Evolutionary conservation across 2,888 invertebrate species (phyloP), one percentile per base, ranked within the genome.

Genomic region (Andrena praecox): DNA sequence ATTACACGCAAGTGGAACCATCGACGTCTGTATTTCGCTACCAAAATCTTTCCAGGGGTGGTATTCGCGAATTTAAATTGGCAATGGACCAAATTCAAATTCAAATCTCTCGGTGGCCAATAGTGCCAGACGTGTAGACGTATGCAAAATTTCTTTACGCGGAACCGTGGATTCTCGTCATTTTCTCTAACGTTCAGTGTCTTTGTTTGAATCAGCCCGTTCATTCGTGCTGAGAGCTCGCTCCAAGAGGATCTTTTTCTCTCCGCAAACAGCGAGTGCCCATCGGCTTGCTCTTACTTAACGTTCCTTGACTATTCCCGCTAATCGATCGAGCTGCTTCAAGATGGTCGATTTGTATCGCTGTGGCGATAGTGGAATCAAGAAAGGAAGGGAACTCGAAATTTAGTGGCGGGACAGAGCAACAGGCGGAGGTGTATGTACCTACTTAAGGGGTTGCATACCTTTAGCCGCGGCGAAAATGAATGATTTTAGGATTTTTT

Each of bases 221-320:
- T 84, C 64, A 89, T 87, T 87, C 90, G 89, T 90, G 90, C 91
- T 87, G 82, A 90, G 88, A 87, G 86, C 66, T 71, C 62, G 76
- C 75, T 77, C 82, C 77, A 78, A 91, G 87, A 88, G 89, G 90
- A 91, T 92, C 84, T 85, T 83, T 86, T 64, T 16, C 29, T 90
- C 87, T 92, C 90, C 89, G 84, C 90, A 68, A 83, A 91, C 85
- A 86, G 33, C 87, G 81, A 91, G 89, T 89, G 80, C 79, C 86
- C 85, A 86, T 88, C 83, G 66, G 88, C 80, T 77, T 75, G 33
- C 74, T 20, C 66, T 67, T 81, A 69, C 71, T 64, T n/a, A 66
- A 20, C 59, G 66, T 35, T 54, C 54, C 33, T 33, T 27, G 10
- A 64, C 72, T 33, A 69, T 63, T 76, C 67, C 20, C 48, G 52